Evolutionary conservation across 1,140 invertebrate genomes (phyloP), one percentile per base, ranked within the genome.

Genomic region (Drosophila miranda): DNA sequence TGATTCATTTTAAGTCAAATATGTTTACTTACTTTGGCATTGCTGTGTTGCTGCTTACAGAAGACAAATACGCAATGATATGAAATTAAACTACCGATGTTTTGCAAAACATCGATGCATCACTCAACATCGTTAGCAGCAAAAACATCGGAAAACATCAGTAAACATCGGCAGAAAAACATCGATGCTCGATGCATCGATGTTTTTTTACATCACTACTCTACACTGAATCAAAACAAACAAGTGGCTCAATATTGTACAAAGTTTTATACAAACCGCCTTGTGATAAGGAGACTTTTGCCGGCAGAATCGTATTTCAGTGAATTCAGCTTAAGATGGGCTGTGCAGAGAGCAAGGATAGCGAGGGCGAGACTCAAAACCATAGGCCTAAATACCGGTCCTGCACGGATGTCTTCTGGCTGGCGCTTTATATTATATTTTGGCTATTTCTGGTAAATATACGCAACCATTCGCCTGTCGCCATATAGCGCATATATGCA

Each of bases 371-470:
- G 21, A 21, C 73, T 21, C 62, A 73, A 67, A 89, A 68, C 30
- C 78, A 81, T 69, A 75, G 83, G 30, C 89, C 87, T 3, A 90
- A 89, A 56, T 90, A 90, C 54, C 91, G 95, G 78, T 93, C 93
- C 55, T 97, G 96, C 91, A 98, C 97, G 3, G 97, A 98, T 92
- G 93, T 97, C 13, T 92, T 96, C 62, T 97, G 96, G 94, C 93
- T 98, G 19, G 92, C 95, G 75, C 91, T 97, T 70, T 98, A 96
- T 89, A 93, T 97, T 58, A 84, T 95, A 46, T 98, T 98, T 92
- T 97, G 96, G 95, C 94, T 95, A 89, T 92, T 97, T 68, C 95
- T 98, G 97, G 97, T 98, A 93, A 93, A 92, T 92, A 60, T 57
- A 41, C 13, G 3, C 26, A 48, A 48, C 19, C 44, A 42, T 52